Percentiles rank a stretch among this genome's conserved stretches.
These are phyloP conservation scores for Harpalus rubripes DNA, from an alignment of 2,888 invertebrate genomes.

Conservation along the genomic window DNA sequence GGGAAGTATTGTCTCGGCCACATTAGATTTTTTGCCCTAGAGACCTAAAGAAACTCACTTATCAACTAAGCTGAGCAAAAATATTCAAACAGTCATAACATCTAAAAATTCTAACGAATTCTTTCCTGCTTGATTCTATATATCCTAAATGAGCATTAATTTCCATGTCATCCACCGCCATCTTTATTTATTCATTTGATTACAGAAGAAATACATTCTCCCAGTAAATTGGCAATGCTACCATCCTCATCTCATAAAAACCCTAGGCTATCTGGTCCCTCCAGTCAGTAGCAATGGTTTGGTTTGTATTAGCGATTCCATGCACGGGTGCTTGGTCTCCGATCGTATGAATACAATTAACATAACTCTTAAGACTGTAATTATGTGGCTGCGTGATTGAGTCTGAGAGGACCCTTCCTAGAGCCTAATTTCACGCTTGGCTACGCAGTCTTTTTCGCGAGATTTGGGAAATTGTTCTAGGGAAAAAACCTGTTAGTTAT, in stretches of 20 bases:
- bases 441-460: slow-evolving; percentile 59
- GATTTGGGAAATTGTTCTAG: slow-evolving; percentile 58
- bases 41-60: no score
- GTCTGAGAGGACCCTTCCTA: slow-evolving; percentile 31
- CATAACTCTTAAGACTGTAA: slow-evolving; percentile 65
- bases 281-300: neutral
- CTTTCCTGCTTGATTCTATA: neutral
- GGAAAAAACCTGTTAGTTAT: neutral
- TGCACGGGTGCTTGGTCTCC: slow-evolving; percentile 10
- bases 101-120: no score
- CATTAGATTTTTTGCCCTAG: no score
- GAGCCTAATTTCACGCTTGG: slow-evolving; percentile 61
- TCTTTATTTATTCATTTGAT: neutral
- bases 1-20: no score
- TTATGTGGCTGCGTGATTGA: slow-evolving; percentile 66
- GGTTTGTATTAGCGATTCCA: slow-evolving; percentile 22
- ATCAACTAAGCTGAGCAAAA: no score
- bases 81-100: no score
- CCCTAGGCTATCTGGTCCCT: neutral
- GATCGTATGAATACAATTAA: slow-evolving; percentile 67
- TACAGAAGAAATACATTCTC: neutral
- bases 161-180: neutral
- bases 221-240: neutral
- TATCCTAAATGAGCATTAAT: no score
- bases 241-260: neutral